phyloP scores from a whole-genome alignment of 2,888 invertebrate genomes.

The Zeuzera pyrina region DNA sequence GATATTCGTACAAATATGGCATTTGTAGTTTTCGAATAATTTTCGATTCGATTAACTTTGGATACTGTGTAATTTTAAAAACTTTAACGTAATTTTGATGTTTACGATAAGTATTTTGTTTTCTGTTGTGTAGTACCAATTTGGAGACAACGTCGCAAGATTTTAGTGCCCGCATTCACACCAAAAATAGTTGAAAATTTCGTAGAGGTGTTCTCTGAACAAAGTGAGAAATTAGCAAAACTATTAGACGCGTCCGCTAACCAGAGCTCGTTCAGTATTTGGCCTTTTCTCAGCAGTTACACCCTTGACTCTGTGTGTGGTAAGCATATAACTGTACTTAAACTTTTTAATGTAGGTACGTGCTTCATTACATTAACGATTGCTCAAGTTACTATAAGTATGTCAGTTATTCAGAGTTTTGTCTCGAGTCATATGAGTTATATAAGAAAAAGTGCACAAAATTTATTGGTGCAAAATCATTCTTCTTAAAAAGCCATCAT shows the following conservation, averaged over 20 bases:
- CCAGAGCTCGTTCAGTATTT: neutral
- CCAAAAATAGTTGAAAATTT: constrained; percentile 69
- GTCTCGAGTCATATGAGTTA: too few relatives aligned
- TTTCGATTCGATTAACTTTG: too few relatives aligned
- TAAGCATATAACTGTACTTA: neutral
- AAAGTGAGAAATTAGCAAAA: constrained; percentile 43
- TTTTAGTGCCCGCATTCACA: constrained; percentile 71
- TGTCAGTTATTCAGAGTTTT: too few relatives aligned
- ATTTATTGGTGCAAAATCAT: too few relatives aligned
- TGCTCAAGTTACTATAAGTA: too few relatives aligned
- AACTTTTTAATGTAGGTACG: neutral
- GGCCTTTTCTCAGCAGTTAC: constrained; percentile 2
- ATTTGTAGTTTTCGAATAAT: too few relatives aligned
- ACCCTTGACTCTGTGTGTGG: constrained; percentile 12
- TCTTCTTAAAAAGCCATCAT: too few relatives aligned
- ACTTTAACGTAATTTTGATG: too few relatives aligned
- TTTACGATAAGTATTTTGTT: too few relatives aligned
- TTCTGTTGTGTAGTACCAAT: constrained; percentile 11
- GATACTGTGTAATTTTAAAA: too few relatives aligned
- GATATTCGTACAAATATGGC: too few relatives aligned
- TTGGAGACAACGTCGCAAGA: constrained; percentile 62
- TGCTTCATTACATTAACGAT: neutral
- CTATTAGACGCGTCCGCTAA: constrained; percentile 1
- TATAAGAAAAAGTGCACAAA: too few relatives aligned
- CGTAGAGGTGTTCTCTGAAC: constrained; percentile 62